Evolutionary conservation across 2,113 vertebrate species (phyloP).

Genomic region (Benitochromis conjunctus): DNA sequence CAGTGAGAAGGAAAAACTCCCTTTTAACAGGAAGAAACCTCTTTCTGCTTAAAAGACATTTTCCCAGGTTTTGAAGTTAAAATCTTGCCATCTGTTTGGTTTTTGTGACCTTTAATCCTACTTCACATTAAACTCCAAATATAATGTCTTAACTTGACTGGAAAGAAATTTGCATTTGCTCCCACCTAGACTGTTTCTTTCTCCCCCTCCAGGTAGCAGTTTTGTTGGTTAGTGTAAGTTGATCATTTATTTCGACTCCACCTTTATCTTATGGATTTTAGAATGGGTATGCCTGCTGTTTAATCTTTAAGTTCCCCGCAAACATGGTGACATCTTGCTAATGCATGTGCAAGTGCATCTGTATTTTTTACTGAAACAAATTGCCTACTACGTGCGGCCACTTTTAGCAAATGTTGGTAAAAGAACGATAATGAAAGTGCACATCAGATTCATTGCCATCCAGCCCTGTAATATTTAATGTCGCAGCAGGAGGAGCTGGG

Average conservation of each 20-base stretch:
- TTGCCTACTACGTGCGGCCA: background rate
- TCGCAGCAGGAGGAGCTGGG: slow-evolving; percentile 15
- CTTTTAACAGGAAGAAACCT: background rate
- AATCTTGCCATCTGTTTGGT: background rate
- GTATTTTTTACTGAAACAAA: background rate
- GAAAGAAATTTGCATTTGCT: slow-evolving; percentile 4
- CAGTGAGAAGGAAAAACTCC: background rate
- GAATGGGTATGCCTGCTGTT: background rate
- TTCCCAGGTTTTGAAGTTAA: background rate
- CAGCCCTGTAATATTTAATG: slow-evolving; percentile 15
- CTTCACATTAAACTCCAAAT: background rate
- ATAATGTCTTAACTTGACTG: background rate
- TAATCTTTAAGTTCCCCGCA: background rate
- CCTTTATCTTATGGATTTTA: background rate
- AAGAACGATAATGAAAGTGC: background rate
- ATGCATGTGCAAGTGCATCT: background rate
- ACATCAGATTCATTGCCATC: background rate
- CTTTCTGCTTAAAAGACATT: background rate
- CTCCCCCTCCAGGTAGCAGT: background rate
- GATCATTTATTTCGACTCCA: slow-evolving; percentile 10
- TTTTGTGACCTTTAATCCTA: background rate
- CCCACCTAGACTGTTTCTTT: background rate
- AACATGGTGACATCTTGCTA: background rate
- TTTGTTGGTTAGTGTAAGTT: slow-evolving; percentile 6
- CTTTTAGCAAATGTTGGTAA: background rate